Conservation (phyloP, 2,113 vertebrate species). For the western clawed frog (Xenopus tropicalis) region UCB_Xtro_10.0 CM004446.2:86802501-86803000, state of each 20-base stretch:
- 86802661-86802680: too few species aligned
- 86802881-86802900: not conserved
- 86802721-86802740: not conserved
- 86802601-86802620: too few species aligned
- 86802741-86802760: not conserved
- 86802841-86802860: constrained; percentile 12
- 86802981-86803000: constrained; percentile 32
- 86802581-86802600: too few species aligned
- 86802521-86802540: too few species aligned
- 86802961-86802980: constrained; percentile 54
- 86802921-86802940: constrained; percentile 65
- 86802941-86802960: constrained; percentile 55
- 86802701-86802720: too few species aligned
- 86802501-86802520: too few species aligned
- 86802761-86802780: constrained; percentile 18
- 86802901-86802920: constrained; percentile 56
- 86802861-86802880: not conserved
- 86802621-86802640: too few species aligned
- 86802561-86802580: too few species aligned
- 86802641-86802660: too few species aligned
- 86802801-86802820: not conserved
- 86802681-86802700: too few species aligned
- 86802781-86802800: constrained; percentile 45
- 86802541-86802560: too few species aligned
- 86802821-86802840: constrained; percentile 2